Evolutionary conservation across 2,888 invertebrate genomes (phyloP).

Genomic region (Clunio marinus): DNA sequence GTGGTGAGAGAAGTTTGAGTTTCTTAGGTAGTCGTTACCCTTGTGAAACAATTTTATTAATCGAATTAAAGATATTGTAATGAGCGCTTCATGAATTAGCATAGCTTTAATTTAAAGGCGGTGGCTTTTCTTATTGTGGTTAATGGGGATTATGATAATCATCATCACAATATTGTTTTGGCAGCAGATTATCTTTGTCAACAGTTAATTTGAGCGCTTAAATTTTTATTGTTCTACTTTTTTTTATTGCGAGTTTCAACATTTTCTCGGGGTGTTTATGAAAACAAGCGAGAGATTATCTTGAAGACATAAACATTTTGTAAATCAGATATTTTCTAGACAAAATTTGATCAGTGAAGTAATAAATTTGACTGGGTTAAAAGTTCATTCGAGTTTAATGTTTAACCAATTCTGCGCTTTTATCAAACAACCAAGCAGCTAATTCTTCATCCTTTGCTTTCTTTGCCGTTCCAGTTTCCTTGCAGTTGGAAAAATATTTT

Average conservation of each 20-base stretch:
- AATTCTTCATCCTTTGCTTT: constrained; percentile 54
- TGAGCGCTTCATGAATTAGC: background rate
- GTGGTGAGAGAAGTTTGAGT: background rate
- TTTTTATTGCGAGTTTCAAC: background rate
- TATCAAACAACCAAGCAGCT: constrained; percentile 60
- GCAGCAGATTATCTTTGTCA: constrained; percentile 34
- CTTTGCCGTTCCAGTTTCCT: constrained; percentile 53
- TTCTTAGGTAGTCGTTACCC: too few species aligned
- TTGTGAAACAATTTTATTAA: too few species aligned
- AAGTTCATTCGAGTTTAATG: too few species aligned
- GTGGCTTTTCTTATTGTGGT: background rate
- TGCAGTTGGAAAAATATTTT: constrained; percentile 60
- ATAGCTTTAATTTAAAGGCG: constrained; percentile 11
- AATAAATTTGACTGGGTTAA: too few species aligned
- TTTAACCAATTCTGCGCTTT: constrained; percentile 57
- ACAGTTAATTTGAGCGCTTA: constrained; percentile 33
- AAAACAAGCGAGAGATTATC: too few species aligned
- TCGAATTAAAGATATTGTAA: constrained; percentile 12
- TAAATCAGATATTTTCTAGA: too few species aligned
- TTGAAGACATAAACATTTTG: too few species aligned
- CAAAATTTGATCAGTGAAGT: too few species aligned
- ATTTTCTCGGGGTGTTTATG: too few species aligned
- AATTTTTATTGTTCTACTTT: background rate
- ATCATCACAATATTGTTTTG: background rate
- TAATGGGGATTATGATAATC: constrained; percentile 25